Evolutionary conservation across 2,888 invertebrate species (phyloP), one percentile per base, ranked within the genome.

Genomic region (Epinotia ramella): DNA sequence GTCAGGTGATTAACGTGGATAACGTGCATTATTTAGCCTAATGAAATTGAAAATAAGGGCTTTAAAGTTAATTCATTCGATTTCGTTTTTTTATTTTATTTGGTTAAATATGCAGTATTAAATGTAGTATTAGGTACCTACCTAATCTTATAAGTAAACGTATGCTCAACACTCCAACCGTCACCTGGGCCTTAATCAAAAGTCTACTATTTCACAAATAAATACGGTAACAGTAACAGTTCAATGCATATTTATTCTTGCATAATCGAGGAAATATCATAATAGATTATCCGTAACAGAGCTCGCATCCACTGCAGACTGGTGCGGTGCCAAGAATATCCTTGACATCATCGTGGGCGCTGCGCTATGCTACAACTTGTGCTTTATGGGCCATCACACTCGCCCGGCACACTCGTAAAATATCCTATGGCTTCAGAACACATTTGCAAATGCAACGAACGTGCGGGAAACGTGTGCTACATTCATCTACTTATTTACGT

Each of bases 301-400:
- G 84, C 83, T 83, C 85, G 84, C 86, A 86, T 85, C 84, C 80
- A 81, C 46, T 69, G 80, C 81, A 80, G 79, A 79, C 84, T 84
- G 62, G 60, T 70, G 40, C 80, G 83, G 87, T 89, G 92, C 92
- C 93, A 92, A 90, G 91, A 91, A 92, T 92, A 92, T 85, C 83
- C 87, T 88, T 89, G 88, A 89, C 89, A 89, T 89, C 89, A 89
- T 84, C 84, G 87, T 81, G 79, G 82, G 82, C 83, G 83, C 82
- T 84, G 81, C 84, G 87, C 86, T 71, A 49, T 44, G 62, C 84
- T 88, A 87, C 87, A 85, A 86, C 87, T 86, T 83, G 84, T 84
- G 88, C 85, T 93, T 93, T 93, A 92, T 92, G 90, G 86, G 83
- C 89, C 92, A 88, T 91, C 88, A 84, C 87, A 84, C 81, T 82